Base-by-base conservation (phyloP, 35 echinoderm and acorn worm genomes). In the Strongylocentrotus purpuratus region DNA sequence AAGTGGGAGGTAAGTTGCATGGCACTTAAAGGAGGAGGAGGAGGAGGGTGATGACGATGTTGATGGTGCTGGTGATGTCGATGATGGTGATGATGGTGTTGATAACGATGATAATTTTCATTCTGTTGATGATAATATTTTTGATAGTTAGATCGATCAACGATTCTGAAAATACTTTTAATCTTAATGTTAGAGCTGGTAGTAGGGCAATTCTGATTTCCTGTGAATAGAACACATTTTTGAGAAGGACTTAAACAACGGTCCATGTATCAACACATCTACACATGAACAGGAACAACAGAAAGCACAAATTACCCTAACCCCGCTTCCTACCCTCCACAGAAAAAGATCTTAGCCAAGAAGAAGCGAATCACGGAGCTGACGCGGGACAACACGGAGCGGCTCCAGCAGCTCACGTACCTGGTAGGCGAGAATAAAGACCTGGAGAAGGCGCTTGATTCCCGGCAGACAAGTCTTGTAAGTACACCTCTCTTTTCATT, bases 391-490 rank as follows among this genome's bases (percentile, higher is more conserved):
- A 99, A 99, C 94, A 99, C 98, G 7, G 86, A 97, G 10, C 85
- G 95, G 6, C 92, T 98, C 25, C 96, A 96, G 50, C 98, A 97
- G 46, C 96, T 99, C 86, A 99, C 98, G 11, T 94, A 95, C 35
- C 94, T 96, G 47, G 94, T 99, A 0, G 98, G 98, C 17, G 97
- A 98, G 86, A 99, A 98, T 52, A 98, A 97, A 61, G 95, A 96
- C 35, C 65, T 99, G 14, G 98, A 99, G 86, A 99, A 97, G 50
- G 96, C 95, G 7, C 92, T 99, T 2, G 98, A 99, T 95, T 95
- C 98, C 32, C 94, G 98, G 60, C 98, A 99, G 71, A 99, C 97
- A 4, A 99, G 95, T 88, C 91, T 99, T 95, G 98, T 99, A 90
- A 96, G 98, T 78, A 22, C 8, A 28, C 50, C 9, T 0, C 50